Conservation (phyloP, 2,888 invertebrate species). For the Trichogramma evanescens region DNA sequence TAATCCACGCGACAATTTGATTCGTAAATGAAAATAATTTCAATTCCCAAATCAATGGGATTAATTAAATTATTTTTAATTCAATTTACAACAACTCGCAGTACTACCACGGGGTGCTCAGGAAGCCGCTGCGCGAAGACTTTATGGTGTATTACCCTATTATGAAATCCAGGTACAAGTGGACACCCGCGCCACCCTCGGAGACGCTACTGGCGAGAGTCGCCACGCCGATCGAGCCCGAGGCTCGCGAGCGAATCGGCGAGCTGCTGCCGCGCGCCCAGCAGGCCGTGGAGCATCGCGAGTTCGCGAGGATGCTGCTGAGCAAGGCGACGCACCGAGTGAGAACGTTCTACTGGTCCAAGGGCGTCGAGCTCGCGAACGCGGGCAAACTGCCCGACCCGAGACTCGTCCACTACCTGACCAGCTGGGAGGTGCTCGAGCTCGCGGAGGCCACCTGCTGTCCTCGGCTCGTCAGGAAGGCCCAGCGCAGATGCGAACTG, state of each 20-base stretch:
- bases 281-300: slow-evolving; percentile 57
- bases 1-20: no score
- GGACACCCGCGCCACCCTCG: no score
- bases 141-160: no score
- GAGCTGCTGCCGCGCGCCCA: slow-evolving; percentile 58
- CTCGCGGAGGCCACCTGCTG: slow-evolving; percentile 46
- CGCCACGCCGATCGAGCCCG: no score
- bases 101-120: no score
- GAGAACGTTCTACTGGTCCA: slow-evolving; percentile 53
- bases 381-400: slow-evolving; percentile 61
- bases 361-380: slow-evolving; percentile 55
- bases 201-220: no score
- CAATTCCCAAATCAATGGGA: no score
- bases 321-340: slow-evolving; percentile 54
- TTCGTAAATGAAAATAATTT: no score
- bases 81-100: no score
- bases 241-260: slow-evolving; percentile 20
- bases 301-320: slow-evolving; percentile 59
- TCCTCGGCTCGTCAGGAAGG: slow-evolving; percentile 46
- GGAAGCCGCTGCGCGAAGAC: no score
- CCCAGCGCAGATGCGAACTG: slow-evolving; percentile 59
- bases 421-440: slow-evolving; percentile 57
- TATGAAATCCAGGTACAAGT: no score
- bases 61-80: no score
- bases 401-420: slow-evolving; percentile 63